A percentile compares a stretch with the other conserved stretches of the same genome.
Evolutionary conservation across 53 echinoderm and acorn worm genomes (phyloP).

Genomic region (Luidia sarsii): DNA sequence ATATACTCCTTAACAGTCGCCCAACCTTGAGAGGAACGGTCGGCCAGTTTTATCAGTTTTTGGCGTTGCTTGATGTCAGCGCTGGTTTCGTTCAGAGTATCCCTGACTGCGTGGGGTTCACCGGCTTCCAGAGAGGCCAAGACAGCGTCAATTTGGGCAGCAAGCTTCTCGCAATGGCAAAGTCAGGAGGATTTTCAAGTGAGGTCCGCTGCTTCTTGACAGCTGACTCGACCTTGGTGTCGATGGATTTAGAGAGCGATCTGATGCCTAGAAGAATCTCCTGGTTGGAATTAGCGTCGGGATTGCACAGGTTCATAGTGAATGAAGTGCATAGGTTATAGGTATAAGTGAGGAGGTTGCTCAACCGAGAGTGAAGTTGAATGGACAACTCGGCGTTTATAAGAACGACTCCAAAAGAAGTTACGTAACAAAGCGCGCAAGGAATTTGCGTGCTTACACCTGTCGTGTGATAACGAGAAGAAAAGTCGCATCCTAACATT

Average conservation of each 20-base stretch:
- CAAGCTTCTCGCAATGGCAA: not conserved
- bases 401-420: not conserved
- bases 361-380: slow-evolving; percentile 4
- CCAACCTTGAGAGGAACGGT: not conserved
- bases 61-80: not conserved
- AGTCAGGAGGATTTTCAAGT: too few relatives aligned
- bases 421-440: too few relatives aligned
- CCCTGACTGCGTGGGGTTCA: not conserved
- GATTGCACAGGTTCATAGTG: not conserved
- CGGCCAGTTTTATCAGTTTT: slow-evolving; percentile 9
- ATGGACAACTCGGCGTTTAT: not conserved
- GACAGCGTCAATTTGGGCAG: not conserved
- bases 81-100: not conserved
- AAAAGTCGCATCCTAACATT: not conserved
- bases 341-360: not conserved
- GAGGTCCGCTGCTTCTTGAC: slow-evolving; percentile 2
- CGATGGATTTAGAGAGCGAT: not conserved
- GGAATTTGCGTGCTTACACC: too few relatives aligned
- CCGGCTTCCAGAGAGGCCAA: not conserved
- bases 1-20: slow-evolving; percentile 13
- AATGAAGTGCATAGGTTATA: not conserved
- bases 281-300: not conserved
- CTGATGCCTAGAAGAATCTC: not conserved
- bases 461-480: too few relatives aligned
- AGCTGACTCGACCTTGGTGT: not conserved